These are phyloP conservation scores for Tichodroma muraria DNA, from an alignment of 2,113 vertebrate species.

Conservation along the genomic window DNA sequence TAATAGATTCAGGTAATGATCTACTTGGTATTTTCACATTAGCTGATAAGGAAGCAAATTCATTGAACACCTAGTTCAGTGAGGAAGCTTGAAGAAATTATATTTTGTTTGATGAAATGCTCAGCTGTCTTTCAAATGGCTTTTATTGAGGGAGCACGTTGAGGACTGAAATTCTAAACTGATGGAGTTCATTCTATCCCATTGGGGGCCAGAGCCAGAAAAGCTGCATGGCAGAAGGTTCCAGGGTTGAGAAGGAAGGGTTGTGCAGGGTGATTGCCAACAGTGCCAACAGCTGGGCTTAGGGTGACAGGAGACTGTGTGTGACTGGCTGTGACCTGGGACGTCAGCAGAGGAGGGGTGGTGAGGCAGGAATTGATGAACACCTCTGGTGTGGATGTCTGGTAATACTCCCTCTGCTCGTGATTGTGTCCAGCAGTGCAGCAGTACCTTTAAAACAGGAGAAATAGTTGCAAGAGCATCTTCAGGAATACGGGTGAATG, in stretches of 20 bases:
- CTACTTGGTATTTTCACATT: neutral
- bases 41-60: neutral
- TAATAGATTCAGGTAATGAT: neutral
- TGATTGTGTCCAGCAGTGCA: neutral
- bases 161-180: neutral
- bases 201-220: fast-evolving
- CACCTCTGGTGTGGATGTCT: neutral
- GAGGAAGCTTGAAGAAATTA: neutral
- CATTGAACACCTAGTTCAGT: neutral
- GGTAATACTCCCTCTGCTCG: neutral
- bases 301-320: neutral
- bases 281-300: neutral
- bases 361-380: neutral
- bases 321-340: neutral
- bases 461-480: neutral
- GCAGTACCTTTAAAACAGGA: neutral
- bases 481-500: neutral
- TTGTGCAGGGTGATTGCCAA: neutral
- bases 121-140: neutral
- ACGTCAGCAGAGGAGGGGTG: neutral
- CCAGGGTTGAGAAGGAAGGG: neutral
- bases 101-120: neutral
- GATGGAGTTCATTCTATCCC: neutral
- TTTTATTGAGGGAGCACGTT: neutral
- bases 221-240: neutral